Evolutionary conservation across 2,113 vertebrate species (phyloP).

Genomic region (Cyanoramphus novaezelandiae): DNA sequence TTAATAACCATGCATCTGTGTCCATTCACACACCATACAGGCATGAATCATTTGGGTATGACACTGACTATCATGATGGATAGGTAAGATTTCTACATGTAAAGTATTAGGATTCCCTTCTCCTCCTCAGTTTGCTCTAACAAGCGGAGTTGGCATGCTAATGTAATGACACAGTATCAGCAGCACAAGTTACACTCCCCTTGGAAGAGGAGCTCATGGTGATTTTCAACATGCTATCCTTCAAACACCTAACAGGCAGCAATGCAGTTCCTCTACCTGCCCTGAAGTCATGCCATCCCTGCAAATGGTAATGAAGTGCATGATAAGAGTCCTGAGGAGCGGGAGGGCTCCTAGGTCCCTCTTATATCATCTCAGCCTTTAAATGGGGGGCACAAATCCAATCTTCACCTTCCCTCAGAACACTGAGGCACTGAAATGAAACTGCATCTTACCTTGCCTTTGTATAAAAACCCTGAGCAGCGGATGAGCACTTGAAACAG

Average conservation of each 20-base stretch:
- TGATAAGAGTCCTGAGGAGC: background rate
- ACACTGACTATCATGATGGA: background rate
- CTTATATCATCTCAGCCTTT: background rate
- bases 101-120: background rate
- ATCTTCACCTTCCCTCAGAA: background rate
- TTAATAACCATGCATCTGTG: background rate
- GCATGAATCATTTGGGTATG: background rate
- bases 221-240: background rate
- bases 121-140: background rate
- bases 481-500: constrained; percentile 91
- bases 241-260: background rate
- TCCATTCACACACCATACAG: background rate
- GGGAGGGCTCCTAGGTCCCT: background rate
- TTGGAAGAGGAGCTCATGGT: background rate
- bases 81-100: background rate
- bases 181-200: background rate
- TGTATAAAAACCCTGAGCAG: constrained; percentile 96
- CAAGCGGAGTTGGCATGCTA: background rate
- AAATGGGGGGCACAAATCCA: background rate
- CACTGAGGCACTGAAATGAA: background rate
- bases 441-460: constrained; percentile 85
- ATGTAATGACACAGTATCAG: background rate
- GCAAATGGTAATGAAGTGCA: background rate
- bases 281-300: background rate
- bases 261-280: background rate